These are phyloP conservation scores for Vulpes ferrilata DNA, from an alignment of 2,113 vertebrate genomes.

Conservation along the genomic window DNA sequence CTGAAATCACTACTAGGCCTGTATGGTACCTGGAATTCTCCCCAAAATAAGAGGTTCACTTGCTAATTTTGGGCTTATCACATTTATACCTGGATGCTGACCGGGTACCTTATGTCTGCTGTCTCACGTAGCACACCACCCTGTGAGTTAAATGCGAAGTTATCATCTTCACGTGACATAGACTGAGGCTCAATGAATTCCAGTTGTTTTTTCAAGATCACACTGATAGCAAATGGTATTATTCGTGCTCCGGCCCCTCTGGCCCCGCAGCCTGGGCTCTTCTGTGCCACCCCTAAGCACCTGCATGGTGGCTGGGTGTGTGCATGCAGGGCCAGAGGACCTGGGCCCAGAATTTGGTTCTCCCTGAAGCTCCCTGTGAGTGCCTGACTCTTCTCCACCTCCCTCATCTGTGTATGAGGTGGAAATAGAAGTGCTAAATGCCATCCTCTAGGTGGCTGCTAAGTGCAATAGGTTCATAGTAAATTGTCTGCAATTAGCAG, in stretches of 20 bases:
- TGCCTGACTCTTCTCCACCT: background rate
- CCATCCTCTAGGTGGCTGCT: fast-evolving
- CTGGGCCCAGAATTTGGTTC: background rate
- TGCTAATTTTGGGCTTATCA: background rate
- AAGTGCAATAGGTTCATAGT: background rate
- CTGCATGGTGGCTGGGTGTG: fast-evolving
- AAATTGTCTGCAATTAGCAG: background rate
- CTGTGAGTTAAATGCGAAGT: background rate
- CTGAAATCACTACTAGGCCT: background rate
- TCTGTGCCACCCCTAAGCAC: fast-evolving
- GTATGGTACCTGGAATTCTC: background rate
- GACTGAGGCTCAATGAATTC: background rate
- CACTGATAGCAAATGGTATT: background rate
- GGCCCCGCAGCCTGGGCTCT: too few species aligned
- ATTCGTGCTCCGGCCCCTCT: background rate
- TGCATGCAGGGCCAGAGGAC: background rate
- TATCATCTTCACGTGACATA: background rate
- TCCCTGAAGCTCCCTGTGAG: background rate
- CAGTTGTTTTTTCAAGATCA: background rate
- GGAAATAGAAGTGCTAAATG: too few species aligned
- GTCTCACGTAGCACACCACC: background rate
- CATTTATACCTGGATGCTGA: background rate
- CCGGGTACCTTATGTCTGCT: background rate
- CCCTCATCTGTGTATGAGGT: background rate
- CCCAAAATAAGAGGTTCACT: background rate